These are phyloP conservation scores for Myopa testacea DNA, from an alignment of 2,888 invertebrate species.

Conservation along the genomic window DNA sequence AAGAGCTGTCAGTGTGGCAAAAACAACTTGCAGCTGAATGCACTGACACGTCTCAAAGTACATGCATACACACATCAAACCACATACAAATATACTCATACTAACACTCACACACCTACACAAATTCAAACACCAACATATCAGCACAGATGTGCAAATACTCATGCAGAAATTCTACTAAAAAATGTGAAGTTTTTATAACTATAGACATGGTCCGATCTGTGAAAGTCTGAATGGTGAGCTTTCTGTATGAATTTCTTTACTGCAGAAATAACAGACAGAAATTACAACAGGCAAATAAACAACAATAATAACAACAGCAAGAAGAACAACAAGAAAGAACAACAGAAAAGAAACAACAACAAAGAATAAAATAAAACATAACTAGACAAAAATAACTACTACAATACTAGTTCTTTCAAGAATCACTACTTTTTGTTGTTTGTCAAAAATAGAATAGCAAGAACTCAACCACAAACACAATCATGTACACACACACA, in stretches of 20 bases:
- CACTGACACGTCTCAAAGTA: slow-evolving; percentile 20
- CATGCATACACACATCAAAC: not conserved
- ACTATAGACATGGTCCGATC: not conserved
- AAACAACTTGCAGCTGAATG: slow-evolving; percentile 8
- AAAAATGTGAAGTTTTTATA: slow-evolving; percentile 15
- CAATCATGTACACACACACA: slow-evolving; percentile 26
- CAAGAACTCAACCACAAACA: slow-evolving; percentile 35
- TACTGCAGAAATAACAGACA: not conserved
- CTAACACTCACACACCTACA: not conserved
- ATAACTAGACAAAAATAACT: not conserved
- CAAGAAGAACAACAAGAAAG: not conserved
- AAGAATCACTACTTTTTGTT: not conserved
- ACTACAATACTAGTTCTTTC: slow-evolving; percentile 7
- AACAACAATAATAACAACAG: slow-evolving; percentile 25
- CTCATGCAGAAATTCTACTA: too few species aligned
- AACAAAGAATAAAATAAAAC: not conserved
- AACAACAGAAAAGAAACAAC: not conserved
- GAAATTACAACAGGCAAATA: not conserved
- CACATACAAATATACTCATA: not conserved
- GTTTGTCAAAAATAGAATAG: not conserved
- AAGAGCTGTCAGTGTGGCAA: slow-evolving; percentile 29
- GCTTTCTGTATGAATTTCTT: too few species aligned
- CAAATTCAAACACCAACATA: not conserved
- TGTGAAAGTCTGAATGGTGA: too few species aligned
- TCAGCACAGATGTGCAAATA: not conserved